Conservation (phyloP, 2,113 vertebrate species). For the Callipepla squamata region DNA sequence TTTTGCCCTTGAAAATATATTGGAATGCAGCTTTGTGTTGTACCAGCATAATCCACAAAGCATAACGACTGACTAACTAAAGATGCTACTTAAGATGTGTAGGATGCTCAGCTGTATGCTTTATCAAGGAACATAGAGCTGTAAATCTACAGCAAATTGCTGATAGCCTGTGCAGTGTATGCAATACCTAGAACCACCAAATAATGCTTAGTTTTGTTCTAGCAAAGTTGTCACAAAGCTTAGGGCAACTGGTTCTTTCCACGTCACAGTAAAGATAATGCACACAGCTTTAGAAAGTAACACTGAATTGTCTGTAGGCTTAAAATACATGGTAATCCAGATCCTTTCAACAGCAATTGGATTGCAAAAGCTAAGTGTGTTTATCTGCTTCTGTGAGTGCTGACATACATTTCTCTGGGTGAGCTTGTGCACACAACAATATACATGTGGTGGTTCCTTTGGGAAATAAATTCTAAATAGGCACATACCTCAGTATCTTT, state of each 20-base stretch:
- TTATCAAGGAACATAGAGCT: not conserved
- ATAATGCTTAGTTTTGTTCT: not conserved
- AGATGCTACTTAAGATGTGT: not conserved
- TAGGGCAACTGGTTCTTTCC: not conserved
- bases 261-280: not conserved
- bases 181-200: not conserved
- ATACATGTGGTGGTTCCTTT: not conserved
- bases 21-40: not conserved
- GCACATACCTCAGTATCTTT: slow-evolving; percentile 87
- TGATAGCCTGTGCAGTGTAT: not conserved
- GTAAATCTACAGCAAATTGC: not conserved
- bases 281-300: not conserved
- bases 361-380: not conserved
- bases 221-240: not conserved
- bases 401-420: not conserved
- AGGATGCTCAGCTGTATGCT: not conserved
- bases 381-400: not conserved
- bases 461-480: not conserved
- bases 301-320: not conserved
- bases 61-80: not conserved
- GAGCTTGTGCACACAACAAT: not conserved
- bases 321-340: not conserved
- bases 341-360: not conserved
- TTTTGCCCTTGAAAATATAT: not conserved
- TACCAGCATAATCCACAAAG: not conserved